Base-by-base conservation (phyloP, 2,888 invertebrate species). In the Drosophila siamana region DNA sequence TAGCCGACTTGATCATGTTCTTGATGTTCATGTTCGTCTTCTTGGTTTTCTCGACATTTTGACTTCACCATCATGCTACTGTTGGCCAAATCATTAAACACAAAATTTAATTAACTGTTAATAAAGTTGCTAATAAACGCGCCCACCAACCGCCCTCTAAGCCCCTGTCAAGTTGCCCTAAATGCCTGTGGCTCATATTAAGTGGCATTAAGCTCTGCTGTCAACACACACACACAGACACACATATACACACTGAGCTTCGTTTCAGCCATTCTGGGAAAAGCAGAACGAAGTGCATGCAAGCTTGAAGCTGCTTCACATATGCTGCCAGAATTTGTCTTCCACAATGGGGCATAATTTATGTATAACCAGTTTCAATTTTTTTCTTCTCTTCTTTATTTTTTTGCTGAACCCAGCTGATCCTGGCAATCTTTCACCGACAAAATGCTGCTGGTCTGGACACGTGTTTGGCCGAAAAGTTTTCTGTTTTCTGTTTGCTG, bases 71-170 rank as follows among this genome's bases (percentile, higher is more conserved):
- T 9, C 46, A 15, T 38, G 33, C 36, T 38, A 13, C 36, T 38
- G 36, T 38, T 55, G 57, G 69, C 61, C 66, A 60, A 76, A 78
- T 84, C 88, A 88, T 88, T 84, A 88, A 88, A 60, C 74, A 74
- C 77, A 80, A 84, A 83, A 86, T 86, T 86, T 86, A 86, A 86
- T 86, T 86, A 86, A 86, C 85, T 80, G 80, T 79, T 88, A 77
- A 86, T 88, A 86, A 84, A 86, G 84, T 69, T 73, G 66, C 78
- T 75, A 86, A 86, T 86, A 80, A 86, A 79, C 72, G 57, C 64
- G 55, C 56, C 65, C 38, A 47, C 38, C 61, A 44, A 46, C 47
- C 54, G 59, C 38, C 47, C 43, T 44, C 38, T 65, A 70, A 69
- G 64, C 46, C 56, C 51, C 86, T 66, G 82, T 75, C 69, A 85